Percentiles rank a stretch among this genome's conserved stretches.
phyloP scores from a whole-genome alignment of 2,797 vertebrate genomes.

The Liparis tanakae region DNA sequence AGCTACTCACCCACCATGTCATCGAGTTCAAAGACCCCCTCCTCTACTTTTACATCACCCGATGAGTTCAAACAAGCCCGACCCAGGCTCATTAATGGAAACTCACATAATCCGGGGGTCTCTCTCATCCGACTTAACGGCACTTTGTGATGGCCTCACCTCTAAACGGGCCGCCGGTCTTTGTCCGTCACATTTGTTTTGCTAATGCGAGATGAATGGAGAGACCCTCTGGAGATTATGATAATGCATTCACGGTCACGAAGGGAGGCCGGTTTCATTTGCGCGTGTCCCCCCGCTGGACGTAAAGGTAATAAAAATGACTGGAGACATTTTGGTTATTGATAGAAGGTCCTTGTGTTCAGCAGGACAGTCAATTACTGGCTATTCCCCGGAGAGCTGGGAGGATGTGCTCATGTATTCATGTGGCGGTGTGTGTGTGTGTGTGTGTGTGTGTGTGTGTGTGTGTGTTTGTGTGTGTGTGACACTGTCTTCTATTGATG shows the following conservation, averaged over 20 bases:
- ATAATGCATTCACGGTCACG: slow-evolving; percentile 79
- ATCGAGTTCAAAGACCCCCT: slow-evolving; percentile 29
- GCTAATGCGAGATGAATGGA: slow-evolving; percentile 78
- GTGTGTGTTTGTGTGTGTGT: too few species aligned
- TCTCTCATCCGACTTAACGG: slow-evolving; percentile 42
- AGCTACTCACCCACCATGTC: slow-evolving; percentile 22
- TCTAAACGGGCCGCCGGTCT: slow-evolving; percentile 39
- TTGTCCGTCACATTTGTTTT: slow-evolving; percentile 73
- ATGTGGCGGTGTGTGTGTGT: too few species aligned
- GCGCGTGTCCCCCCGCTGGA: slow-evolving; percentile 49
- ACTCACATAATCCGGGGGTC: slow-evolving; percentile 29
- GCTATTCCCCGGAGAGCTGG: slow-evolving; percentile 41
- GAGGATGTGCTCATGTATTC: slow-evolving; percentile 42
- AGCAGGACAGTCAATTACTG: slow-evolving; percentile 53
- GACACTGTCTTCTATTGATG: slow-evolving; percentile 28
- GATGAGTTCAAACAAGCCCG: slow-evolving; percentile 41
- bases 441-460: too few species aligned
- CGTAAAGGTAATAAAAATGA: slow-evolving; percentile 69
- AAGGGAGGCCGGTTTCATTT: slow-evolving; percentile 44
- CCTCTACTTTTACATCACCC: slow-evolving; percentile 25
- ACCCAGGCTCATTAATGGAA: slow-evolving; percentile 44
- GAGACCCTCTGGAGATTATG: slow-evolving; percentile 68
- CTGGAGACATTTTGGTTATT: slow-evolving; percentile 67
- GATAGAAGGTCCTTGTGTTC: slow-evolving; percentile 66
- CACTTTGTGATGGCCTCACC: slow-evolving; percentile 36